These are phyloP conservation scores for Xenopus borealis DNA, from an alignment of 2,113 vertebrate species.

Conservation along the genomic window DNA sequence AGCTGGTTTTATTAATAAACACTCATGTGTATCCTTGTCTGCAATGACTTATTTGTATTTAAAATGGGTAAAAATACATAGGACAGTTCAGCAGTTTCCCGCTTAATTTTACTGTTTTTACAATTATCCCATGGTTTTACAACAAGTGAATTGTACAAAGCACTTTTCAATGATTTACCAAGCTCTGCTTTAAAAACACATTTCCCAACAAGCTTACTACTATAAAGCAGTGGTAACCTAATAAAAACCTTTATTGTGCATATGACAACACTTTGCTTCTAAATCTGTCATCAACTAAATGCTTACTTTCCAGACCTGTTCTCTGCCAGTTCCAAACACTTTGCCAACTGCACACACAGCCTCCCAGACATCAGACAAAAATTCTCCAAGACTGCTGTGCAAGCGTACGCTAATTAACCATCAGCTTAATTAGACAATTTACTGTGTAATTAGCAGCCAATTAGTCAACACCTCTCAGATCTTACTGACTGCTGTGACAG, in stretches of 20 bases:
- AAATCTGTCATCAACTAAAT: constrained; percentile 71
- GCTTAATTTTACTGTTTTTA: too few species aligned
- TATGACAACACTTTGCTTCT: constrained; percentile 68
- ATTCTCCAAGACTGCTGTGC: constrained; percentile 89
- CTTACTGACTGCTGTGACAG: constrained; percentile 90
- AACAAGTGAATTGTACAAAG: not conserved
- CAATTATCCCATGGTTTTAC: too few species aligned
- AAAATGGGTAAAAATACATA: too few species aligned
- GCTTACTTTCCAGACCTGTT: constrained; percentile 64
- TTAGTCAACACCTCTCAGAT: constrained; percentile 92
- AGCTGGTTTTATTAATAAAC: too few species aligned
- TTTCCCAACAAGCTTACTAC: constrained; percentile 41
- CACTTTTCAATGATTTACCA: constrained; percentile 44
- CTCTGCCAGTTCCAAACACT: constrained; percentile 80
- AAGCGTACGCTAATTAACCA: constrained; percentile 90
- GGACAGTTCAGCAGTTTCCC: too few species aligned
- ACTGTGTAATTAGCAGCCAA: constrained; percentile 95
- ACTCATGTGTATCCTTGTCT: too few species aligned
- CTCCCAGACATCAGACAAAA: constrained; percentile 82
- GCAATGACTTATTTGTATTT: too few species aligned
- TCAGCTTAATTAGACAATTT: constrained; percentile 96
- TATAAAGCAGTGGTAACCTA: constrained; percentile 55
- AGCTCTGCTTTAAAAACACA: constrained; percentile 48
- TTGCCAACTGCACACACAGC: constrained; percentile 86
- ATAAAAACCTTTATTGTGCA: constrained; percentile 62